Percentiles rank a stretch among this genome's conserved stretches.
Conservation (phyloP, 23 tunicate species). For the Ascidia mentula region DNA sequence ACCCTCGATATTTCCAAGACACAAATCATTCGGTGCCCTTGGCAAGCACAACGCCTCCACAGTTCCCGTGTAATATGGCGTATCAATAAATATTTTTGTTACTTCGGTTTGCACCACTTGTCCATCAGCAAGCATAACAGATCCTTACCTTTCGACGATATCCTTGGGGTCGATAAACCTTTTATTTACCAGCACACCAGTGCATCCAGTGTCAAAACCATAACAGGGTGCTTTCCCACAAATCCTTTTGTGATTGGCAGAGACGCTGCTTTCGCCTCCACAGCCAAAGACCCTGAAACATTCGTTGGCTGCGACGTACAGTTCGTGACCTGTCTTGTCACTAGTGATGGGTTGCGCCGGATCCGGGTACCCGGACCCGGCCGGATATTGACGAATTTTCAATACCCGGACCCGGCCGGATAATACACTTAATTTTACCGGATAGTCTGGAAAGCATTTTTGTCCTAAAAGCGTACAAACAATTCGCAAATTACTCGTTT, state of each 20-base stretch:
- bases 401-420: too few relatives aligned
- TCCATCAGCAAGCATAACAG: background rate
- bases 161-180: background rate
- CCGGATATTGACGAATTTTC: too few relatives aligned
- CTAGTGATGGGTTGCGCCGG: too few relatives aligned
- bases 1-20: constrained; percentile 17
- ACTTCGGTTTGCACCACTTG: background rate
- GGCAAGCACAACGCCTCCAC: constrained; percentile 20
- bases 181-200: constrained; percentile 7
- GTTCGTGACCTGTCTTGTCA: too few relatives aligned
- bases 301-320: too few relatives aligned
- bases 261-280: background rate
- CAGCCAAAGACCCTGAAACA: too few relatives aligned
- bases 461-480: too few relatives aligned
- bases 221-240: background rate
- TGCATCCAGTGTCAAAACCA: constrained; percentile 15
- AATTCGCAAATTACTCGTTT: too few relatives aligned
- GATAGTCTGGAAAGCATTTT: too few relatives aligned
- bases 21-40: background rate
- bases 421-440: too few relatives aligned
- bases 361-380: too few relatives aligned
- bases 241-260: background rate
- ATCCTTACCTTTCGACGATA: background rate
- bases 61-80: constrained; percentile 17
- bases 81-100: background rate